These are phyloP conservation scores for Helicoverpa zea DNA, from an alignment of 1,140 invertebrate species.

Conservation along the genomic window DNA sequence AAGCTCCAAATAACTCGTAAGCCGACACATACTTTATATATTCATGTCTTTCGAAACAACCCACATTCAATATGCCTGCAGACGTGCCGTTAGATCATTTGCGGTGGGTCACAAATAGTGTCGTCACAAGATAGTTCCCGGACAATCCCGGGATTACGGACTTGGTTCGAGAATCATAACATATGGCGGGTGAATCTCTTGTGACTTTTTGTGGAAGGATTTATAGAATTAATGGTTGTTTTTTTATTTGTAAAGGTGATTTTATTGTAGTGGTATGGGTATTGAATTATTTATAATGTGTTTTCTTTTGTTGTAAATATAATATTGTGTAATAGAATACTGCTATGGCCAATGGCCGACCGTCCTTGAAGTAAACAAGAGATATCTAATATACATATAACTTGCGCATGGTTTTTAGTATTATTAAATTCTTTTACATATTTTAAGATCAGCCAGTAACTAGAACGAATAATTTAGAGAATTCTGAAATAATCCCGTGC, in stretches of 20 bases:
- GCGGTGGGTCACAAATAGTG: constrained; percentile 47
- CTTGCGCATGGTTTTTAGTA: too few species aligned
- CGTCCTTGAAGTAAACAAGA: too few species aligned
- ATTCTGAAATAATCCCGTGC: too few species aligned
- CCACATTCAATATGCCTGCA: constrained; percentile 55
- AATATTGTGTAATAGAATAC: too few species aligned
- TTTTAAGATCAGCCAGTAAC: too few species aligned
- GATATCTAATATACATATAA: too few species aligned
- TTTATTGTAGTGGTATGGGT: background rate
- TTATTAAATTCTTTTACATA: too few species aligned
- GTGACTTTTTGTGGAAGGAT: background rate
- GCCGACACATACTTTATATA: constrained; percentile 1
- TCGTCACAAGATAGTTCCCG: background rate
- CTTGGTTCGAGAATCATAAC: background rate
- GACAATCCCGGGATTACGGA: constrained; percentile 19
- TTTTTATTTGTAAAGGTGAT: background rate
- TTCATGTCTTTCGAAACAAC: constrained; percentile 48
- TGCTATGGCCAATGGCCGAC: too few species aligned
- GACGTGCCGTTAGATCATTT: constrained; percentile 55
- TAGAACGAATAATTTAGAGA: too few species aligned
- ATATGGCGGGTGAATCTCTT: background rate
- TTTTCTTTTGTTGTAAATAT: too few species aligned
- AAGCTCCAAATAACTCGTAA: too few species aligned
- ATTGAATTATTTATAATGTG: too few species aligned
- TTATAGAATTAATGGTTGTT: background rate